Evolutionary conservation across 2,797 vertebrate species (phyloP).

Genomic region (Percopsis omiscomaycus): DNA sequence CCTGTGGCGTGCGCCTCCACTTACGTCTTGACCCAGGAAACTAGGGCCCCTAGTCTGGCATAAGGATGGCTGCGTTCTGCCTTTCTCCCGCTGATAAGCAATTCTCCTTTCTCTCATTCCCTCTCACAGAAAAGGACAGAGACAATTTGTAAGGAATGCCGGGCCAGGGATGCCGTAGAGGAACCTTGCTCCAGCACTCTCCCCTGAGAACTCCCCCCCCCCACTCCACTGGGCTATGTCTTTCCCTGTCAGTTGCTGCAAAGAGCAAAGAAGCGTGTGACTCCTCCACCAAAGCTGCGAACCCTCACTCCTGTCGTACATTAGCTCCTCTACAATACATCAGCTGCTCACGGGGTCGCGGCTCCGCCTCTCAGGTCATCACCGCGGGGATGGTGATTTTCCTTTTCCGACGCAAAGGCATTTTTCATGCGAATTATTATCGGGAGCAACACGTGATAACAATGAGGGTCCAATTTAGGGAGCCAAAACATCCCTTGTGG

Average conservation of each 20-base stretch:
- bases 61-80: background rate
- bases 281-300: slow-evolving; percentile 49
- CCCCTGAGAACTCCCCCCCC: slow-evolving; percentile 67
- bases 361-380: slow-evolving; percentile 70
- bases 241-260: slow-evolving; percentile 75
- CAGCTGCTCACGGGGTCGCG: slow-evolving; percentile 73
- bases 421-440: slow-evolving; percentile 73
- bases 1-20: too few relatives aligned
- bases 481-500: slow-evolving; percentile 55
- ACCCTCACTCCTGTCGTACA: slow-evolving; percentile 73
- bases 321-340: slow-evolving; percentile 74
- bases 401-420: slow-evolving; percentile 63
- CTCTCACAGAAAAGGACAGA: slow-evolving; percentile 80
- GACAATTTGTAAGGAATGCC: slow-evolving; percentile 77
- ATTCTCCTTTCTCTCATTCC: slow-evolving; percentile 10
- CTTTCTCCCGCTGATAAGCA: slow-evolving; percentile 9
- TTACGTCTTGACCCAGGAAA: too few relatives aligned
- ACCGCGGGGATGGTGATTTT: slow-evolving; percentile 67
- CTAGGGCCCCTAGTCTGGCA: background rate
- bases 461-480: slow-evolving; percentile 63
- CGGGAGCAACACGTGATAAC: slow-evolving; percentile 51
- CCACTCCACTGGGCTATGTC: slow-evolving; percentile 73
- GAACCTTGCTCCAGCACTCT: slow-evolving; percentile 69
- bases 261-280: slow-evolving; percentile 47
- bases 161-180: slow-evolving; percentile 72